Evolutionary conservation across 2,888 invertebrate genomes (phyloP).

Genomic region (Drosophila nr. perissopoda): DNA sequence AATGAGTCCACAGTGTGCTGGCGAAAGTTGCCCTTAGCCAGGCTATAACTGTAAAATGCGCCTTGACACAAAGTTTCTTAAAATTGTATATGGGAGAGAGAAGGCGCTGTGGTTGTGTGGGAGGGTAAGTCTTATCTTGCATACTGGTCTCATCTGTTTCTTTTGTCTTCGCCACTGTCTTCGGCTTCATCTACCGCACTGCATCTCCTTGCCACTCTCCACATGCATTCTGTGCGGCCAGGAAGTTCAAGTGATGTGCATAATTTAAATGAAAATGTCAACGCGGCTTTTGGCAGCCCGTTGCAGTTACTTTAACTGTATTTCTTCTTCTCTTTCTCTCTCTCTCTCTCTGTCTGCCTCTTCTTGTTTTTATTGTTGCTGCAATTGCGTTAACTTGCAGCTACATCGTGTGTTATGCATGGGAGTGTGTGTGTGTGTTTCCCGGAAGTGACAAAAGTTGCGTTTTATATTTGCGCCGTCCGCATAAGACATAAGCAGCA

Average conservation of each 20-base stretch:
- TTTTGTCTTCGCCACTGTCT: slow-evolving; percentile 37
- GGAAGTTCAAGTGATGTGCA: slow-evolving; percentile 81
- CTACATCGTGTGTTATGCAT: slow-evolving; percentile 21
- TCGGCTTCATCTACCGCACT: slow-evolving; percentile 41
- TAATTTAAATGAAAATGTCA: slow-evolving; percentile 81
- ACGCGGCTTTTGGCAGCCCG: slow-evolving; percentile 78
- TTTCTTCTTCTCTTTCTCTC: neutral
- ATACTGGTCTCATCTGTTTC: slow-evolving; percentile 37
- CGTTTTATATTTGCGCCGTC: slow-evolving; percentile 14
- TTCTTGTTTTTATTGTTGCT: slow-evolving; percentile 17
- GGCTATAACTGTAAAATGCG: slow-evolving; percentile 77
- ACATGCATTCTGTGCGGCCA: slow-evolving; percentile 50
- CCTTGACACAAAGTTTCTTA: slow-evolving; percentile 74
- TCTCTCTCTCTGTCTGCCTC: neutral
- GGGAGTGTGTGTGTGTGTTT: slow-evolving; percentile 10
- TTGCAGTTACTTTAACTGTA: slow-evolving; percentile 62
- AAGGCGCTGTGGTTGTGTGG: neutral
- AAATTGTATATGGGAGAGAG: slow-evolving; percentile 12
- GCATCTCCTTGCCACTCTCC: neutral
- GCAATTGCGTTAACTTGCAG: slow-evolving; percentile 12
- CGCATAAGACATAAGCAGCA: slow-evolving; percentile 1
- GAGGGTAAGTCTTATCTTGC: slow-evolving; percentile 42
- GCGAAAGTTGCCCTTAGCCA: slow-evolving; percentile 73
- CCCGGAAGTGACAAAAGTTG: slow-evolving; percentile 56
- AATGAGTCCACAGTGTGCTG: slow-evolving; percentile 50